A percentile compares a stretch with the other conserved stretches of the same genome.
Conservation (phyloP, 2,113 vertebrate species). For the Cynoglossus semilaevis region DNA sequence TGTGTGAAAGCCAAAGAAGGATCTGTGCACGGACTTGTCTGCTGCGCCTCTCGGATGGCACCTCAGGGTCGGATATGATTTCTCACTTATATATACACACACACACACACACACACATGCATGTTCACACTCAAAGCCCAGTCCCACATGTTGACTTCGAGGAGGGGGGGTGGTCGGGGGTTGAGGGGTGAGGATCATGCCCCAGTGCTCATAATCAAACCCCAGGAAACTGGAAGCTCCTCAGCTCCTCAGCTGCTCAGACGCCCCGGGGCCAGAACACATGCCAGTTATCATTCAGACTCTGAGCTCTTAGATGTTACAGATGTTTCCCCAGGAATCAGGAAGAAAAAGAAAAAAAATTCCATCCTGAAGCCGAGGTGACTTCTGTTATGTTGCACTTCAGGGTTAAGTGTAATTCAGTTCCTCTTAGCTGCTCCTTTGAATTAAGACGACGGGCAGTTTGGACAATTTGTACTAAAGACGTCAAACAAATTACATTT, state of each 20-base stretch:
- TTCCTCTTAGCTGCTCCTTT: no score
- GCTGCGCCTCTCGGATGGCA: conserved; percentile 45
- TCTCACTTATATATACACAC: conserved; percentile 16
- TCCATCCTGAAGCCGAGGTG: no score
- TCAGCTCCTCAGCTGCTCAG: background rate
- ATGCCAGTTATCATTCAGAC: conserved; percentile 30
- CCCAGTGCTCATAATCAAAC: conserved; percentile 37
- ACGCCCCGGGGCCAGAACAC: conserved; percentile 16
- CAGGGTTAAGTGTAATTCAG: no score
- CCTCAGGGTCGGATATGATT: conserved; percentile 60
- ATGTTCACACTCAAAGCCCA: conserved; percentile 8
- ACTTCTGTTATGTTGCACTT: no score
- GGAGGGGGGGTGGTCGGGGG: background rate
- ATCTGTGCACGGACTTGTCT: conserved; percentile 54
- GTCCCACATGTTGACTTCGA: conserved; percentile 18
- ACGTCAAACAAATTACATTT: no score
- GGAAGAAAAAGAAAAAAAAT: background rate
- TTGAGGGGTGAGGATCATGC: conserved; percentile 23
- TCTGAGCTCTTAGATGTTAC: conserved; percentile 29
- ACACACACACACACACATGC: conserved; percentile 9
- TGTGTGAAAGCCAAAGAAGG: conserved; percentile 10
- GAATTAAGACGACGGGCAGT: no score
- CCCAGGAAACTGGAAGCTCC: conserved; percentile 28
- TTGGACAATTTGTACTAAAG: no score
- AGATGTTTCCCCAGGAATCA: conserved; percentile 20